Conservation (phyloP, 2,888 invertebrate species). For the Pegoplata infirma region DNA sequence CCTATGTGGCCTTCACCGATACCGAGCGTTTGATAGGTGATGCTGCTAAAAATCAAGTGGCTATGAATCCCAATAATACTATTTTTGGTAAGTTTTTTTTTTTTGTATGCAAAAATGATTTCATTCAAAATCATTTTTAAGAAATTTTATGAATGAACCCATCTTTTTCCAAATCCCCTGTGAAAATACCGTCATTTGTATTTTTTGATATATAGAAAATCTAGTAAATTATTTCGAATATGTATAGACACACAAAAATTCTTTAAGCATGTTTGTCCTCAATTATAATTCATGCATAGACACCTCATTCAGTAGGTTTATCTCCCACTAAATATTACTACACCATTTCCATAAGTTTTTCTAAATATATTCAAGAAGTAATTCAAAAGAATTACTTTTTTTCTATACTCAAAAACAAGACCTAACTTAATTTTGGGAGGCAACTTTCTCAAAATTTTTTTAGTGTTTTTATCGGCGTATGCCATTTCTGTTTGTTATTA, state of each 20-base stretch:
- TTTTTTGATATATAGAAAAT: no score
- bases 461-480: no score
- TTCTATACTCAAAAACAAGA: no score
- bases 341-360: no score
- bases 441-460: no score
- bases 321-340: constrained; percentile 24
- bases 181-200: neutral
- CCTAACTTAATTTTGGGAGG: no score
- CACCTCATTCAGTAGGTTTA: constrained; percentile 39
- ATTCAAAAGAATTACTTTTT: no score
- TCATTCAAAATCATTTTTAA: no score
- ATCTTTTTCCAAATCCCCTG: constrained; percentile 32
- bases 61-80: constrained; percentile 94
- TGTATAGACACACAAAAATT: neutral
- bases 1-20: constrained; percentile 90
- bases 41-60: constrained; percentile 91
- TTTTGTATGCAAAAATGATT: no score
- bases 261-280: constrained; percentile 24
- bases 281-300: constrained; percentile 57
- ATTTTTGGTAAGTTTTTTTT: constrained; percentile 95
- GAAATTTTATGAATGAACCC: constrained; percentile 13
- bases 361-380: no score
- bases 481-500: no score
- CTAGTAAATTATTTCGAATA: neutral
- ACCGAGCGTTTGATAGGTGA: constrained; percentile 91